Conservation (phyloP, 2,113 vertebrate genomes). For the Delphinapterus leucas region DNA sequence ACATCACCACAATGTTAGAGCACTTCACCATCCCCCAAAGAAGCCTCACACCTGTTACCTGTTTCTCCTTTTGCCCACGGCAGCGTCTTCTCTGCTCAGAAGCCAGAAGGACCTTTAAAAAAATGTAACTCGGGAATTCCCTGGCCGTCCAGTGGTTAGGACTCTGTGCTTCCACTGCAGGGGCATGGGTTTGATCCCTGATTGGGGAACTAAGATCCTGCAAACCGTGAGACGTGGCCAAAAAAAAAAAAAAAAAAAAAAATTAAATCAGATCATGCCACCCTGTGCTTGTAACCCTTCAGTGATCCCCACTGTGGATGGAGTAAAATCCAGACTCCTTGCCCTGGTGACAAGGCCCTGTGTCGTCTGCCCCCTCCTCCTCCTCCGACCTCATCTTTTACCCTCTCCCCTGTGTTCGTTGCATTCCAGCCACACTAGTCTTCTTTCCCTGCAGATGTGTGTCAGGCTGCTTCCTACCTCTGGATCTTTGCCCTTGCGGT, state of each 20-base stretch:
- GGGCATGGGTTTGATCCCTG: too few relatives aligned
- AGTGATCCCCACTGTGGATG: neutral
- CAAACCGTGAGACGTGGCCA: too few relatives aligned
- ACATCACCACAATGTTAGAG: too few relatives aligned
- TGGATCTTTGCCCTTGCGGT: rapidly evolving
- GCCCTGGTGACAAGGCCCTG: neutral
- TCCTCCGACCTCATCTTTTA: too few relatives aligned
- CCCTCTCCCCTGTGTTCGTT: neutral
- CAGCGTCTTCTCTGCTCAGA: neutral
- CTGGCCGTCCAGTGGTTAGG: too few relatives aligned
- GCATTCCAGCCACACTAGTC: rapidly evolving
- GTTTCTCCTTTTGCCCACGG: neutral
- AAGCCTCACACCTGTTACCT: neutral
- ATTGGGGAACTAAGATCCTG: too few relatives aligned
- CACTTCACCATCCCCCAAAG: neutral
- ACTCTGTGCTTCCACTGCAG: too few relatives aligned
- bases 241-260: too few relatives aligned
- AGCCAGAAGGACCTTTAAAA: neutral
- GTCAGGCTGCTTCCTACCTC: neutral
- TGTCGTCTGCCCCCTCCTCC: neutral
- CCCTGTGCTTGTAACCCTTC: neutral
- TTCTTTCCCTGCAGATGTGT: neutral
- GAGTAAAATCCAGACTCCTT: neutral
- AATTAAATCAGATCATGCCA: rapidly evolving
- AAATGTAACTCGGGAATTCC: too few relatives aligned